These are phyloP conservation scores for Noctilio leporinus DNA, from an alignment of 2,113 vertebrate genomes.

Conservation along the genomic window DNA sequence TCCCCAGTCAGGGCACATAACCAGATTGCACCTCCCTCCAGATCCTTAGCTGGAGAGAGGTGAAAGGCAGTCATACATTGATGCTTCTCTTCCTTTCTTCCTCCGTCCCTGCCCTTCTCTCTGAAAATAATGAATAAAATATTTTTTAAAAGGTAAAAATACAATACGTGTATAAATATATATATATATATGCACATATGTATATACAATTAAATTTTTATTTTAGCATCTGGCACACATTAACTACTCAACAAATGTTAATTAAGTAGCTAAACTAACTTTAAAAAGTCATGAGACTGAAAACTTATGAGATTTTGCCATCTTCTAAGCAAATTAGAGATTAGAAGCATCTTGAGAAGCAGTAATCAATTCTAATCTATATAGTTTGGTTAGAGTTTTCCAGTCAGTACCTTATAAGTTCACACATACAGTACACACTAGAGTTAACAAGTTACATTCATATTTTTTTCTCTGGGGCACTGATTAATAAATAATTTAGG, in stretches of 20 bases:
- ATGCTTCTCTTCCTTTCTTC: too few relatives aligned
- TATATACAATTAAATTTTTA: not conserved
- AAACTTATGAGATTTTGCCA: not conserved
- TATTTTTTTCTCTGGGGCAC: not conserved
- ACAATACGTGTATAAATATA: too few relatives aligned
- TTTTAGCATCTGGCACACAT: not conserved
- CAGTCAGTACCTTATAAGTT: not conserved
- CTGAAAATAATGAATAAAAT: too few relatives aligned
- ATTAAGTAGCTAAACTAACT: not conserved
- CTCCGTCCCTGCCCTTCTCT: too few relatives aligned
- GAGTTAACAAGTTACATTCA: not conserved
- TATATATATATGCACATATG: too few relatives aligned
- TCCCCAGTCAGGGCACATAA: too few relatives aligned
- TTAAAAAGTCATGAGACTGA: not conserved
- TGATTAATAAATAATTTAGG: not conserved
- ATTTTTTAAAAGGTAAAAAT: not conserved
- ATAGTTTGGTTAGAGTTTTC: not conserved
- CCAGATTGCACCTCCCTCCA: too few relatives aligned
- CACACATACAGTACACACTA: not conserved
- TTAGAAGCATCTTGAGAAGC: too few relatives aligned
- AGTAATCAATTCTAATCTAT: not conserved
- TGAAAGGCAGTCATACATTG: too few relatives aligned
- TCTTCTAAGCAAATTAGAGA: slow-evolving; percentile 3
- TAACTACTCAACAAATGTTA: not conserved
- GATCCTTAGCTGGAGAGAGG: too few relatives aligned